Conservation (phyloP, 2,888 invertebrate species). For the Tillus elongatus region DNA sequence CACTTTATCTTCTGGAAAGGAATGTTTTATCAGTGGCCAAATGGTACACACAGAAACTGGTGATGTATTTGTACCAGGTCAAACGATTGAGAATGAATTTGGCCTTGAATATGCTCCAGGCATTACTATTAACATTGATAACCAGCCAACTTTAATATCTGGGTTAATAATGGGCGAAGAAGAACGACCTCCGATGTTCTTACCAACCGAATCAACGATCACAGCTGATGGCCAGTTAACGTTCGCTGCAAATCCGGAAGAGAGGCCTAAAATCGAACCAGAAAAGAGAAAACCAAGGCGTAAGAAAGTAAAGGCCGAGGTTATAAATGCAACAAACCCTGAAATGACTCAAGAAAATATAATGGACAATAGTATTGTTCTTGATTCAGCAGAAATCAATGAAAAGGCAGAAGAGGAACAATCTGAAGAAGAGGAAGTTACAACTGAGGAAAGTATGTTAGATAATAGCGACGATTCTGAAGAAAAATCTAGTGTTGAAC, state of each 20-base stretch:
- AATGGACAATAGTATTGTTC: conserved; percentile 20
- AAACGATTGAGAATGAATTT: conserved; percentile 59
- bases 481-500: conserved; percentile 26
- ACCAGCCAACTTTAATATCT: conserved; percentile 61
- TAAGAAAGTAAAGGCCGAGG: conserved; percentile 15
- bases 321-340: no score
- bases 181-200: conserved; percentile 53
- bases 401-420: conserved; percentile 17
- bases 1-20: conserved; percentile 54
- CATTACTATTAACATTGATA: conserved; percentile 58
- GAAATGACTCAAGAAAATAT: conserved; percentile 18
- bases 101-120: conserved; percentile 66
- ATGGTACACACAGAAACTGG: conserved; percentile 62
- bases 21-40: conserved; percentile 64
- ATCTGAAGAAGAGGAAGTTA: conserved; percentile 16
- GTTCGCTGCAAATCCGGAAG: conserved; percentile 37
- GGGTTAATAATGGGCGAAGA: conserved; percentile 59
- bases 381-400: conserved; percentile 7
- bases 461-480: conserved; percentile 12
- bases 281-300: conserved; percentile 26
- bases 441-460: conserved; percentile 14
- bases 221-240: conserved; percentile 43
- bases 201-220: conserved; percentile 59
- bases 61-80: conserved; percentile 64
- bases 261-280: conserved; percentile 33